These are phyloP conservation scores for Okamejei kenojei DNA, from an alignment of 2,797 vertebrate genomes.

Conservation along the genomic window DNA sequence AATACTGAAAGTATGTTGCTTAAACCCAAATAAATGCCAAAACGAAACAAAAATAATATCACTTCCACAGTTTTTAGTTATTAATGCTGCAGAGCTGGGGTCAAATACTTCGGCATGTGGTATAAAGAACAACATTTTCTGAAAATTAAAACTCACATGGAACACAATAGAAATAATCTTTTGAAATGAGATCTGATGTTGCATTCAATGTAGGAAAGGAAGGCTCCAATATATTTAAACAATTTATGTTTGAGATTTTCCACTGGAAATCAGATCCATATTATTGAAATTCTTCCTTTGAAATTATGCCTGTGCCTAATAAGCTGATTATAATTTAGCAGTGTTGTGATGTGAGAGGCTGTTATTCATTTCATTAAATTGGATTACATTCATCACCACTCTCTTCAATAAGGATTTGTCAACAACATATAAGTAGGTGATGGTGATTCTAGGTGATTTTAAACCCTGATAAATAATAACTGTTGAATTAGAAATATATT, in stretches of 20 bases:
- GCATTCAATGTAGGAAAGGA: neutral
- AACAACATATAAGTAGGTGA: neutral
- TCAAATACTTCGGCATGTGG: neutral
- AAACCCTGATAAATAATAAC: neutral
- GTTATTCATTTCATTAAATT: neutral
- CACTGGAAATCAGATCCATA: neutral
- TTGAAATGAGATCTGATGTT: neutral
- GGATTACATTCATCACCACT: neutral
- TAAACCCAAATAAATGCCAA: neutral
- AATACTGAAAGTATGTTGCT: neutral
- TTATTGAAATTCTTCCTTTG: neutral
- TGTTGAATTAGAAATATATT: neutral
- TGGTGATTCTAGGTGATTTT: too few species aligned
- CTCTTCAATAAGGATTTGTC: neutral
- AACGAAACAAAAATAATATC: neutral
- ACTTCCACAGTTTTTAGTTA: neutral
- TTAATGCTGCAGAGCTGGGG: too few species aligned
- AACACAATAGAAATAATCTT: neutral
- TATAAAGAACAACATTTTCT: neutral
- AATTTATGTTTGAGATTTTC: neutral
- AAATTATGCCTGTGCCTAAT: constrained; percentile 6
- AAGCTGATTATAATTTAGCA: neutral
- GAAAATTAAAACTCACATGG: neutral
- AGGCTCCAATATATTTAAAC: neutral
- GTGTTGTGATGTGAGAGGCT: constrained; percentile 5